A percentile compares a stretch with the other conserved stretches of the same genome.
These are phyloP conservation scores for Zhuqinia jingwanae DNA, from an alignment of 2,888 invertebrate species.

Conservation along the genomic window DNA sequence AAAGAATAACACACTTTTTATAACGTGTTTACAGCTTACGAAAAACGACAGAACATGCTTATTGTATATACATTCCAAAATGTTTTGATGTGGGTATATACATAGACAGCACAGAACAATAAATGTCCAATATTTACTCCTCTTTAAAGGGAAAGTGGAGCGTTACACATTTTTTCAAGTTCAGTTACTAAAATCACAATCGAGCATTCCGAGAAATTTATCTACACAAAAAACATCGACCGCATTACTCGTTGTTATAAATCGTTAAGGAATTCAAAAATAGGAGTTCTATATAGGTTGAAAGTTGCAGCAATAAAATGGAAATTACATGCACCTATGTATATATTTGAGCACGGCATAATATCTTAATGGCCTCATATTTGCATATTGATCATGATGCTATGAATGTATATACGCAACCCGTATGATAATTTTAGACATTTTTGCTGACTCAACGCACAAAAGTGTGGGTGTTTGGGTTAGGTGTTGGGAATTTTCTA, in stretches of 20 bases:
- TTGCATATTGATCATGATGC: background rate
- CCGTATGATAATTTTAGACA: conserved; percentile 66
- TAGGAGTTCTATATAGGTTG: background rate
- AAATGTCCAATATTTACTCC: too few species aligned
- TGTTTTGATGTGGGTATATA: too few species aligned
- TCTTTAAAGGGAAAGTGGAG: conserved; percentile 43
- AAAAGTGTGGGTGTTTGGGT: conserved; percentile 39
- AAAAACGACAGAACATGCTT: too few species aligned
- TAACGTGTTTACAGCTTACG: too few species aligned
- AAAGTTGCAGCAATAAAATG: background rate
- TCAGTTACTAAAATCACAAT: conserved; percentile 21
- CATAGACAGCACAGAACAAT: too few species aligned
- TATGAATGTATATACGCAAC: conserved; percentile 13
- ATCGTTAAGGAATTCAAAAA: conserved; percentile 3
- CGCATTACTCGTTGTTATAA: background rate
- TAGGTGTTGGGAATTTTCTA: conserved; percentile 65
- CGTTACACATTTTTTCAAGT: conserved; percentile 48
- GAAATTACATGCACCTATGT: background rate
- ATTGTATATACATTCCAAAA: too few species aligned
- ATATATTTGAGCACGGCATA: too few species aligned
- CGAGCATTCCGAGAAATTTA: conserved; percentile 19
- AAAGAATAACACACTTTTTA: conserved; percentile 51
- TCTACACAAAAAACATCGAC: background rate
- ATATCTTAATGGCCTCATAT: conserved; percentile 8
- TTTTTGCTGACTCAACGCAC: conserved; percentile 60